Conservation (phyloP, 2,113 vertebrate genomes). For the Chamaea fasciata region DNA sequence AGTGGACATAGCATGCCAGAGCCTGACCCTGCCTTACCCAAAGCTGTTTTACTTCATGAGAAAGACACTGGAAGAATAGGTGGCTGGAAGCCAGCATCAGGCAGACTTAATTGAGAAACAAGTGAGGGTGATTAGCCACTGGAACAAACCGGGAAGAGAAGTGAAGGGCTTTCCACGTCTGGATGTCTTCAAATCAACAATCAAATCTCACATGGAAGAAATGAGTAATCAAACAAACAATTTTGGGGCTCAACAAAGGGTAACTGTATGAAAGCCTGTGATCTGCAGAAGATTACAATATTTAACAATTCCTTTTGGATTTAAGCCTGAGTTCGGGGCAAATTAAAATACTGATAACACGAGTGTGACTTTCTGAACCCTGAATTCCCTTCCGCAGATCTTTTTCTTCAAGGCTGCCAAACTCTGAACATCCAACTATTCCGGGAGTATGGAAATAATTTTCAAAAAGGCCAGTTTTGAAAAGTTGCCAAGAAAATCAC, state of each 20-base stretch:
- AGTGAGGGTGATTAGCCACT: slow-evolving; percentile 7
- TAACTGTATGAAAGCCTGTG: not conserved
- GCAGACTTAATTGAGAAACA: slow-evolving; percentile 14
- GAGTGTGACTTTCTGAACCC: not conserved
- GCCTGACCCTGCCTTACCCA: not conserved
- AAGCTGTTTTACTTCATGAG: not conserved
- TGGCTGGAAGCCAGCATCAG: not conserved
- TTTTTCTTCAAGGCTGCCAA: not conserved
- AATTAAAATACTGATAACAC: not conserved
- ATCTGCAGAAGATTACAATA: not conserved
- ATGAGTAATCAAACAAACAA: slow-evolving; percentile 14
- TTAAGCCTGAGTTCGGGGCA: not conserved
- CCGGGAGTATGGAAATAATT: not conserved
- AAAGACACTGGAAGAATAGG: not conserved
- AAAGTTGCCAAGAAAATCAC: not conserved
- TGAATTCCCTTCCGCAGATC: not conserved
- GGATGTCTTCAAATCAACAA: slow-evolving; percentile 43
- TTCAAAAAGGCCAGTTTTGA: not conserved
- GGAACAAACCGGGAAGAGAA: not conserved
- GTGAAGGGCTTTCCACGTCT: not conserved
- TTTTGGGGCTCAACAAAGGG: not conserved
- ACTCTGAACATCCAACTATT: fast-evolving
- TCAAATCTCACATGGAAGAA: slow-evolving; percentile 8
- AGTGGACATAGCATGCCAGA: fast-evolving
- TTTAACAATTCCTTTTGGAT: not conserved